A percentile compares a stretch with the other conserved stretches of the same genome.
Conservation (phyloP, 2,888 invertebrate genomes). For the Scaptomyza flava region DNA sequence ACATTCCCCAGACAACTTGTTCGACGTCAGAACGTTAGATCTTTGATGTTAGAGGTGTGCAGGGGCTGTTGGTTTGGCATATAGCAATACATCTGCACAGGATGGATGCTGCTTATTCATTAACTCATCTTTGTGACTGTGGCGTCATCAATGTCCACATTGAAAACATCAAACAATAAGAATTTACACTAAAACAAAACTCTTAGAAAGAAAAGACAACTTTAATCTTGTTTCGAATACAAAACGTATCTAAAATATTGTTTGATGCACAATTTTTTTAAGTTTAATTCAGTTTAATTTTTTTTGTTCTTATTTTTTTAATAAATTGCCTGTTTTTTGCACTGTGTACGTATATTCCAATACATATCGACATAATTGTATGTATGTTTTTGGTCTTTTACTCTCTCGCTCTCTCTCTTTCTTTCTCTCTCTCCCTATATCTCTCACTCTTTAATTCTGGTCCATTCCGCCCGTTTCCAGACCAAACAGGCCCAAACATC, state of each 20-base stretch:
- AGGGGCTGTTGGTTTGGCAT: not conserved
- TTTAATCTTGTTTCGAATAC: not conserved
- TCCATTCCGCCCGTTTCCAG: constrained; percentile 35
- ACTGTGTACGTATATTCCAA: not conserved
- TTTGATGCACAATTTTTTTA: too few species aligned
- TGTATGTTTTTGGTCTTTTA: not conserved
- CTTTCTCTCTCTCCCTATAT: not conserved
- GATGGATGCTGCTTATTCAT: constrained; percentile 21
- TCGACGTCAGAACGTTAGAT: constrained; percentile 1
- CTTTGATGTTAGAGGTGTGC: not conserved
- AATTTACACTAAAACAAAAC: not conserved
- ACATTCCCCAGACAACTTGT: not conserved
- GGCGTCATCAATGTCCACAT: constrained; percentile 42
- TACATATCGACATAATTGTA: not conserved
- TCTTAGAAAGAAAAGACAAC: not conserved
- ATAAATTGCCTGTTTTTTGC: not conserved
- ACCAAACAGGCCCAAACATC: constrained; percentile 1
- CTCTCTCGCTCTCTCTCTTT: not conserved
- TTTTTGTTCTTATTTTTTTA: too few species aligned
- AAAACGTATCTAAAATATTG: too few species aligned
- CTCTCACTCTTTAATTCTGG: not conserved
- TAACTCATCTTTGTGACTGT: not conserved
- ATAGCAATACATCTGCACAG: not conserved
- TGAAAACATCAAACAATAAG: constrained; percentile 4
- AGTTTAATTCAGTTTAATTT: too few species aligned